phyloP scores from a whole-genome alignment of 2,888 invertebrate species.

The Bedellia somnulentella region DNA sequence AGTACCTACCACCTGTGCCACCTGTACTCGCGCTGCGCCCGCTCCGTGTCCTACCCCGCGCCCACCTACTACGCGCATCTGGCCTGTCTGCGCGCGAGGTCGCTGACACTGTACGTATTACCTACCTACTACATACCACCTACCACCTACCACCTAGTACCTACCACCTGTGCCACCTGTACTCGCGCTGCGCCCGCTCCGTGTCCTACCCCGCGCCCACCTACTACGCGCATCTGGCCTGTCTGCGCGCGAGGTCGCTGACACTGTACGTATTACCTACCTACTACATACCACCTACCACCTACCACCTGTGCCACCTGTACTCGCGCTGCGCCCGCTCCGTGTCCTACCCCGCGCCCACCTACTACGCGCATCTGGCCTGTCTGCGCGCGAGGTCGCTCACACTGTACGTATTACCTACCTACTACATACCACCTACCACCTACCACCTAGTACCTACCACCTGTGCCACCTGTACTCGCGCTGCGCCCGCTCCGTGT shows the following conservation, averaged over 20 bases:
- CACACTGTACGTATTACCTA: too few relatives aligned
- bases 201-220: conserved; percentile 74
- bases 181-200: conserved; percentile 70
- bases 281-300: conserved; percentile 70
- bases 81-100: conserved; percentile 73
- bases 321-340: conserved; percentile 73
- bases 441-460: too few relatives aligned
- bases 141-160: too few relatives aligned
- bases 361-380: conserved; percentile 72
- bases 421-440: too few relatives aligned
- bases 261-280: conserved; percentile 56
- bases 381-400: conserved; percentile 54
- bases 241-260: conserved; percentile 54
- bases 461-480: conserved; percentile 75
- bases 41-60: conserved; percentile 84
- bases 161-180: conserved; percentile 75
- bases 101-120: conserved; percentile 46
- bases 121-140: too few relatives aligned
- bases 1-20: conserved; percentile 85
- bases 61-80: conserved; percentile 88
- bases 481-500: conserved; percentile 72
- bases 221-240: conserved; percentile 74
- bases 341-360: conserved; percentile 72
- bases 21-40: conserved; percentile 79
- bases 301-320: conserved; percentile 73